phyloP scores from a whole-genome alignment of 2,113 vertebrate genomes.

The Pipa parva region DNA sequence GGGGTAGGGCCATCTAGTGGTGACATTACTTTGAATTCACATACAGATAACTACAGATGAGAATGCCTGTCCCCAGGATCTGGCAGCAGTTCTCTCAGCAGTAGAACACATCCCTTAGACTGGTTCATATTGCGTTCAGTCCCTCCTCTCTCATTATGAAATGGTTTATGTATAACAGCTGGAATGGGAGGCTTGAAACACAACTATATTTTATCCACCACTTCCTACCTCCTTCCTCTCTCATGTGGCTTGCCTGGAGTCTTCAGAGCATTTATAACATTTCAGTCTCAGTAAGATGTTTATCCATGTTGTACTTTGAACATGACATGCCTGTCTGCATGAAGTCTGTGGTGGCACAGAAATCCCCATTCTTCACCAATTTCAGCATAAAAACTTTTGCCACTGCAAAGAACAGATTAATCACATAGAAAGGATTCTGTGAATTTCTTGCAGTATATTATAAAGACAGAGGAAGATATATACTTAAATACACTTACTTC shows the following conservation, averaged over 20 bases:
- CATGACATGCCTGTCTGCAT: slow-evolving; percentile 38
- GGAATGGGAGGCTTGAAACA: slow-evolving; percentile 65
- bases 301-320: slow-evolving; percentile 52
- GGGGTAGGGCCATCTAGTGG: slow-evolving; percentile 55
- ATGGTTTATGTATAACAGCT: slow-evolving; percentile 75
- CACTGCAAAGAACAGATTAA: neutral
- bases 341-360: slow-evolving; percentile 9
- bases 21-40: neutral
- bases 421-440: too few species aligned
- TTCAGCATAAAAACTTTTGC: neutral
- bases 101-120: slow-evolving; percentile 40
- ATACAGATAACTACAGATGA: neutral
- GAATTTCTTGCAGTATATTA: too few species aligned
- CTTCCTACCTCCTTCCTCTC: slow-evolving; percentile 68
- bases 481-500: too few species aligned
- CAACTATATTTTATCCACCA: slow-evolving; percentile 65
- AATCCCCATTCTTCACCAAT: slow-evolving; percentile 15
- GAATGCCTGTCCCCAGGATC: neutral
- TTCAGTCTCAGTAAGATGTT: slow-evolving; percentile 49
- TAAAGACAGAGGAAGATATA: too few species aligned
- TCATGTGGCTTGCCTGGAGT: slow-evolving; percentile 70
- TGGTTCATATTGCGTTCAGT: slow-evolving; percentile 62
- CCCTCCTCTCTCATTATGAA: slow-evolving; percentile 57
- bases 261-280: slow-evolving; percentile 66
- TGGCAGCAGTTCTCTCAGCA: neutral